Evolutionary conservation across 2,888 invertebrate species (phyloP), one percentile per base, ranked within the genome.

Genomic region (Heliothis peltigera): DNA sequence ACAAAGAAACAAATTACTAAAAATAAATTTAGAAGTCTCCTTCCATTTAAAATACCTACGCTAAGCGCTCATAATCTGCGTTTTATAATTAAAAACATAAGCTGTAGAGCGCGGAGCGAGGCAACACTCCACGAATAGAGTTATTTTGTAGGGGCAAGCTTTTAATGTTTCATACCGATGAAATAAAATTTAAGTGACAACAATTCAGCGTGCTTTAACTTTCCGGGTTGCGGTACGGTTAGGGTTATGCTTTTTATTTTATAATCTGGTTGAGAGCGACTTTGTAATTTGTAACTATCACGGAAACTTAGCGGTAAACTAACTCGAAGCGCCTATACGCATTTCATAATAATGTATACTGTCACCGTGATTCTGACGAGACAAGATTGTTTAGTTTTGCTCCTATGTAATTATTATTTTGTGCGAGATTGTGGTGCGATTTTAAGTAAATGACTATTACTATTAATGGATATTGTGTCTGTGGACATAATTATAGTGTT

Each of bases 121-220:
- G n/a, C n/a, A 55, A 69, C 76, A 70, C 51, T 60, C 54, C 54
- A 7, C 21, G 49, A 68, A 77, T 80, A 75, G 60, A 74, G 75
- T 77, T 74, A 70, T 80, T 79, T 64, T 55, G 47, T 55, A 49
- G 25, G 46, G 17, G 25, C 32, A 58, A 69, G 48, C 58, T 67
- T 70, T 67, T 67, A 66, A 74, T 67, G 64, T 61, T 69, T 59
- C 69, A 63, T 70, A 64, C 65, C 66, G 46, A 72, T 62, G 47
- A 49, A 74, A 64, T 80, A 69, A 79, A 69, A 71, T 69, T 55
- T 64, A 61, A 79, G 64, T 63, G 67, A 79, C 58, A 70, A 59
- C 53, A 62, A 48, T 39, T 39, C 54, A 49, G 25, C 43, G 61
- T 59, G 54, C 48, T 25, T 39, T 56, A 61, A 72, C 60, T 69